Conservation (phyloP, 92 coral and sea anemone genomes). For the Siderastrea radians region DNA sequence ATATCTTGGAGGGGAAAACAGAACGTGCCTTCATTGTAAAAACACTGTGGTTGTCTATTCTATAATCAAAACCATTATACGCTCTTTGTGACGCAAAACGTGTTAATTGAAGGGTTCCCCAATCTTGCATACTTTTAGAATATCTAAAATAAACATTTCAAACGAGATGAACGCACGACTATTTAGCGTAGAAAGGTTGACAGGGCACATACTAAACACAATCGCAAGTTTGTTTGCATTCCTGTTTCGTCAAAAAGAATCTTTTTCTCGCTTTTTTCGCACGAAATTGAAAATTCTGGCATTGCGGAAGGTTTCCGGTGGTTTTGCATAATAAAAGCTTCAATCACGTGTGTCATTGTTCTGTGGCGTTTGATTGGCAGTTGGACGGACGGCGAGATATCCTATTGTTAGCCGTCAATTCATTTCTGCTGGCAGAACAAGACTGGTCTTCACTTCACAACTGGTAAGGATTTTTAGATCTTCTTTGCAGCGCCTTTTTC, state of each 20-base stretch:
- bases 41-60: slow-evolving; percentile 32
- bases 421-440: slow-evolving; percentile 78
- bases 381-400: slow-evolving; percentile 82
- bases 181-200: slow-evolving; percentile 19
- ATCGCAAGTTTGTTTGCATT: slow-evolving; percentile 50
- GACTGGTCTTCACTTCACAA: slow-evolving; percentile 74
- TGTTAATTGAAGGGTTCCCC: slow-evolving; percentile 39
- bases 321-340: slow-evolving; percentile 82
- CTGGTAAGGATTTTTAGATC: slow-evolving; percentile 88
- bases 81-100: slow-evolving; percentile 72
- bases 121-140: slow-evolving; percentile 50
- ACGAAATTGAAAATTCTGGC: slow-evolving; percentile 67
- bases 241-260: slow-evolving; percentile 49
- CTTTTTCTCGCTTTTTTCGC: slow-evolving; percentile 67
- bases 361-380: slow-evolving; percentile 90
- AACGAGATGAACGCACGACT: slow-evolving; percentile 19
- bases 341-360: slow-evolving; percentile 90
- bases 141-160: slow-evolving; percentile 38
- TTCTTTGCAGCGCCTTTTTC: slow-evolving; percentile 65
- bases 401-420: slow-evolving; percentile 83
- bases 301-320: slow-evolving; percentile 85
- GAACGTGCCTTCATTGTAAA: slow-evolving; percentile 27
- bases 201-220: slow-evolving; percentile 35
- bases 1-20: neutral
- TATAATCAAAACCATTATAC: slow-evolving; percentile 51